A percentile compares a stretch with the other conserved stretches of the same genome.
Conservation (phyloP, 2,888 invertebrate genomes). For the Acanthosepion pharaonis region DNA sequence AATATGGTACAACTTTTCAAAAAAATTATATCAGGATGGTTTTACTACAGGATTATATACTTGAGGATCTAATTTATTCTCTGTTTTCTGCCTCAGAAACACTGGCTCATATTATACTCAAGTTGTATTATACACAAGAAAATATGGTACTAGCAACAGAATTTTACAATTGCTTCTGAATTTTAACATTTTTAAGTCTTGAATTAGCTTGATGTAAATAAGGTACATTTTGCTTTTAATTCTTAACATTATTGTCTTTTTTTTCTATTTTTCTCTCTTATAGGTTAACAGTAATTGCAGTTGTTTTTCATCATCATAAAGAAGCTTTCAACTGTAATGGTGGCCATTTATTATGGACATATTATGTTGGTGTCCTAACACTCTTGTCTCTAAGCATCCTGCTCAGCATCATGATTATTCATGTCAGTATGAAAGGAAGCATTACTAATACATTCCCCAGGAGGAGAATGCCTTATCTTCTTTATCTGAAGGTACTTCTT, state of each 20-base stretch:
- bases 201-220: too few species aligned
- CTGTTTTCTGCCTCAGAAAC: too few species aligned
- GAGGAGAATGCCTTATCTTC: conserved; percentile 81
- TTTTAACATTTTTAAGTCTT: too few species aligned
- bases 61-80: too few species aligned
- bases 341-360: conserved; percentile 83
- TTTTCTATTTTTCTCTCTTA: conserved; percentile 56
- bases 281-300: conserved; percentile 82
- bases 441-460: conserved; percentile 84
- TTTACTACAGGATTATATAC: too few species aligned
- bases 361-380: conserved; percentile 80
- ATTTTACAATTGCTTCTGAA: too few species aligned
- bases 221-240: too few species aligned
- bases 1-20: too few species aligned
- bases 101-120: too few species aligned
- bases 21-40: too few species aligned
- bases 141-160: too few species aligned
- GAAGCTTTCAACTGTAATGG: conserved; percentile 82
- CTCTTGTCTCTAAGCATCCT: conserved; percentile 71
- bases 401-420: conserved; percentile 70
- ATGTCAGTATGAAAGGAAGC: conserved; percentile 79
- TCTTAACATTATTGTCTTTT: conserved; percentile 43
- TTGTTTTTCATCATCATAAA: conserved; percentile 80
- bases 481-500: conserved; percentile 83
- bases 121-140: too few species aligned